phyloP scores from a whole-genome alignment of 2,888 invertebrate species.

The Protophormia terraenovae region DNA sequence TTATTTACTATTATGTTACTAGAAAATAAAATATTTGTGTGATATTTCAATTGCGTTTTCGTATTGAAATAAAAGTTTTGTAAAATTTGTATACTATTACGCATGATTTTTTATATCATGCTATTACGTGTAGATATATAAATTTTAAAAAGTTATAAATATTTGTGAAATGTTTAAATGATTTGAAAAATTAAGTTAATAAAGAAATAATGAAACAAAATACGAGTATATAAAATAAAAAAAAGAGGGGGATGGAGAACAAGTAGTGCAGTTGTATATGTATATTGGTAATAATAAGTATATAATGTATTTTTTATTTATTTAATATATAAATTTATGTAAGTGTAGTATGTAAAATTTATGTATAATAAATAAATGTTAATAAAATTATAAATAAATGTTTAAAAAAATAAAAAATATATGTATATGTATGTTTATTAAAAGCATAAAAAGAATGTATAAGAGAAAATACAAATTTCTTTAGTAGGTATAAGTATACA shows the following conservation, averaged over 20 bases:
- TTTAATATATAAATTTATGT: not conserved
- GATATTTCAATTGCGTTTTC: constrained; percentile 36
- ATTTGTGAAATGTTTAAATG: constrained; percentile 42
- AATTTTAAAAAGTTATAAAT: constrained; percentile 64
- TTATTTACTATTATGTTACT: constrained; percentile 48
- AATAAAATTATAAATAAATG: constrained; percentile 5
- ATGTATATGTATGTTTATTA: too few relatives aligned
- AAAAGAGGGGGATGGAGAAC: not conserved
- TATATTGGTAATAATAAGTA: not conserved
- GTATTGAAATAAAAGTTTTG: constrained; percentile 37
- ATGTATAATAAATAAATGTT: constrained; percentile 28
- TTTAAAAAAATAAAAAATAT: not conserved
- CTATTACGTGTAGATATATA: constrained; percentile 54
- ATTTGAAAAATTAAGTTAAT: not conserved
- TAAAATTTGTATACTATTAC: constrained; percentile 22
- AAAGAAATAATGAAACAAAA: too few relatives aligned
- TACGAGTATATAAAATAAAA: not conserved
- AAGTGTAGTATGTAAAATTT: not conserved
- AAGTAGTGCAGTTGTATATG: constrained; percentile 22
- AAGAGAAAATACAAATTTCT: constrained; percentile 15
- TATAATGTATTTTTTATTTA: not conserved
- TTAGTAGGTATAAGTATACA: not conserved
- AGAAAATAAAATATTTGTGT: constrained; percentile 55
- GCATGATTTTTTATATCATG: not conserved
- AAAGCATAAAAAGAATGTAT: constrained; percentile 8